Percentiles rank a stretch among this genome's conserved stretches.
phyloP scores from a whole-genome alignment of 2,888 invertebrate genomes.

The Tupiocoris notatus region DNA sequence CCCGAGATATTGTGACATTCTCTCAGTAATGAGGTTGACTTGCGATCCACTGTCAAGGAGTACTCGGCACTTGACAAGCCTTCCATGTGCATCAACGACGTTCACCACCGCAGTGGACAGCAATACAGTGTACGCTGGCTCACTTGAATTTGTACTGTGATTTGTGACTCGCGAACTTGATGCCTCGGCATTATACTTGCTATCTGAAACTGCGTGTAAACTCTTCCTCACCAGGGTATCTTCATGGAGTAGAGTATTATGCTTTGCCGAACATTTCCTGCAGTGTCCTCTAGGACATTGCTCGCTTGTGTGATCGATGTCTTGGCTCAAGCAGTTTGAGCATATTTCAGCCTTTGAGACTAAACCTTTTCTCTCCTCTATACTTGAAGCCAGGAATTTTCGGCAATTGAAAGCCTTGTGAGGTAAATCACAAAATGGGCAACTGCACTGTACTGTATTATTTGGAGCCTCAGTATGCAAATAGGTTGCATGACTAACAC shows the following conservation, averaged over 20 bases:
- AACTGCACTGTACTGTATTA: background rate
- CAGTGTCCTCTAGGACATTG: background rate
- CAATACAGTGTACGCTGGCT: background rate
- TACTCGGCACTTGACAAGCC: background rate
- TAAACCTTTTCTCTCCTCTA: background rate
- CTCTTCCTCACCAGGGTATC: too few relatives aligned
- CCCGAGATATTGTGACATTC: constrained; percentile 1
- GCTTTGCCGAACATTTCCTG: background rate
- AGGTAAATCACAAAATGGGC: background rate
- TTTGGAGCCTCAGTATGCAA: background rate
- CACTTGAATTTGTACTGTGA: background rate
- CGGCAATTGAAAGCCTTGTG: background rate
- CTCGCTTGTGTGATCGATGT: background rate
- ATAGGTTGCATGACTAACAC: too few relatives aligned
- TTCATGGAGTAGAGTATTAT: background rate
- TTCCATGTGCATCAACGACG: background rate
- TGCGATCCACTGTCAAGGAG: constrained; percentile 13
- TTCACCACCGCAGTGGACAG: background rate
- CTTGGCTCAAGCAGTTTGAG: background rate
- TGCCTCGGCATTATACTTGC: too few relatives aligned
- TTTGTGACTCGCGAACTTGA: too few relatives aligned
- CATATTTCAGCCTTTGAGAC: background rate
- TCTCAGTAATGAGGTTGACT: background rate
- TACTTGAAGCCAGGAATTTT: background rate
- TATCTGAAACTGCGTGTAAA: too few relatives aligned